phyloP scores from a whole-genome alignment of 1,140 invertebrate genomes.

The Thalassaphorura encarpata region DNA sequence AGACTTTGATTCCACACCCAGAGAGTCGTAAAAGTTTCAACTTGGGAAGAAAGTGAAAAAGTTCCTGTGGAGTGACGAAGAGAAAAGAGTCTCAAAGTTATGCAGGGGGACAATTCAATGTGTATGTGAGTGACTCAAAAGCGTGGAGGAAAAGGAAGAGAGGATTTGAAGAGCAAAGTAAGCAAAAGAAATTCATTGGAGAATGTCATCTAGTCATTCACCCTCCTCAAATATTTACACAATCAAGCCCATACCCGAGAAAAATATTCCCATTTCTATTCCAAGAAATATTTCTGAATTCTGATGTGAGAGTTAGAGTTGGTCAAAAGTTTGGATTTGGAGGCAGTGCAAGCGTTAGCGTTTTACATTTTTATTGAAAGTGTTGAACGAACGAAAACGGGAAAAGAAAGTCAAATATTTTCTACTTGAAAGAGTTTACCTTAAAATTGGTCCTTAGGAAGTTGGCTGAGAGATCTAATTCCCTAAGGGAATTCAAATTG shows the following conservation, averaged over 20 bases:
- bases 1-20: conserved; percentile 57
- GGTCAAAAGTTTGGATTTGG: too few relatives aligned
- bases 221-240: too few relatives aligned
- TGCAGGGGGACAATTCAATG: neutral
- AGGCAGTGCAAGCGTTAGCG: too few relatives aligned
- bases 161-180: neutral
- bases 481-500: conserved; percentile 57
- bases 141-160: neutral
- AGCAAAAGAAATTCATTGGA: neutral
- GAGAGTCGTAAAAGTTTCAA: conserved; percentile 62
- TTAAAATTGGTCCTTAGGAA: conserved; percentile 71
- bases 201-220: too few relatives aligned
- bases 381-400: too few relatives aligned
- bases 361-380: too few relatives aligned
- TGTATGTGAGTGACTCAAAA: neutral
- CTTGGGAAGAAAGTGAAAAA: conserved; percentile 76
- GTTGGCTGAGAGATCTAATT: conserved; percentile 69
- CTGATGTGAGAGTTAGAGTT: too few relatives aligned
- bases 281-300: too few relatives aligned
- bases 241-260: too few relatives aligned
- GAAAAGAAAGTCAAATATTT: too few relatives aligned
- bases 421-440: conserved; percentile 11
- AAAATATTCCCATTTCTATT: too few relatives aligned
- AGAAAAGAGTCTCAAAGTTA: neutral
- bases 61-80: conserved; percentile 41